phyloP scores from a whole-genome alignment of 2,888 invertebrate genomes.

The Schizotus pectinicornis region DNA sequence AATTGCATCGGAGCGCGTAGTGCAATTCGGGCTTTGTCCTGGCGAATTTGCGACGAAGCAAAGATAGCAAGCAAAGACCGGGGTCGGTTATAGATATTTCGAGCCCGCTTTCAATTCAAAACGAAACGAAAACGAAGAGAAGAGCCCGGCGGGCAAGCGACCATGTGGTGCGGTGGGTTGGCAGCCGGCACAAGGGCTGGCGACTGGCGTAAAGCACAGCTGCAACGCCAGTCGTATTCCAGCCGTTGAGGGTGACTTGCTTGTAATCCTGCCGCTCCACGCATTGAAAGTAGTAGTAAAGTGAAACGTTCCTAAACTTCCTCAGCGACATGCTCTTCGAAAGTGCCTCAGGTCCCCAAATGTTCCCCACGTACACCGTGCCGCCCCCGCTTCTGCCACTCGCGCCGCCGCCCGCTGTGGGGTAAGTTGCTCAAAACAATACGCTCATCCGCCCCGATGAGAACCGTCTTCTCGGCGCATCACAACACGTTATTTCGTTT shows the following conservation, averaged over 20 bases:
- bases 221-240: conserved; percentile 47
- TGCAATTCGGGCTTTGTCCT: no score
- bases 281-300: neutral
- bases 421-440: conserved; percentile 48
- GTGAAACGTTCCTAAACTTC: neutral
- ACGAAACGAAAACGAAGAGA: no score
- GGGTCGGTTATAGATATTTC: no score
- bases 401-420: conserved; percentile 42
- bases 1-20: no score
- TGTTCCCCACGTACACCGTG: conserved; percentile 74
- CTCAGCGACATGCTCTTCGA: conserved; percentile 71
- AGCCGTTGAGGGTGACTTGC: conserved; percentile 28
- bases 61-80: no score
- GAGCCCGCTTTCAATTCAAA: no score
- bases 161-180: conserved; percentile 52
- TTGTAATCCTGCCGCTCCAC: conserved; percentile 9
- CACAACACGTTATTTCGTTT: neutral
- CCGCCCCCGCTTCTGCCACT: conserved; percentile 67
- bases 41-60: no score
- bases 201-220: conserved; percentile 41
- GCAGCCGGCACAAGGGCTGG: conserved; percentile 43
- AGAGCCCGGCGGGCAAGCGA: conserved; percentile 32
- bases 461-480: neutral
- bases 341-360: conserved; percentile 69
- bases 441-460: neutral